Percentiles rank a stretch among this genome's conserved stretches.
These are phyloP conservation scores for Engraulis encrasicolus DNA, from an alignment of 2,113 vertebrate species.

Conservation along the genomic window DNA sequence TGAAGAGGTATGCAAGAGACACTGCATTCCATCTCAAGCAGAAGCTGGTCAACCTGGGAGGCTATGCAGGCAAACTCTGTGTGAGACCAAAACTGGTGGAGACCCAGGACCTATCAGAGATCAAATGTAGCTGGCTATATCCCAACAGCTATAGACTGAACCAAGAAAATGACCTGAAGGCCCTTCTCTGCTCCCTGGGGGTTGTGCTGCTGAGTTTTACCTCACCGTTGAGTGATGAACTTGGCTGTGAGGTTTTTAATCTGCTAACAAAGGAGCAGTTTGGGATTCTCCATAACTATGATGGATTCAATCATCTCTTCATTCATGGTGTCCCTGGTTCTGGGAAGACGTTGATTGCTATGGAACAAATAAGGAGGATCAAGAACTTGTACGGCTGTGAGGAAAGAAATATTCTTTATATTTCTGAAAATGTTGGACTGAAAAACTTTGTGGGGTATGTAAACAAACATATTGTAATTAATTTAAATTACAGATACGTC, in stretches of 20 bases:
- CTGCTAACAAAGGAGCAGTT: slow-evolving; percentile 67
- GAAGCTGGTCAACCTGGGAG: slow-evolving; percentile 65
- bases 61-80: slow-evolving; percentile 64
- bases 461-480: background rate
- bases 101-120: background rate
- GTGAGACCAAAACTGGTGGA: slow-evolving; percentile 32
- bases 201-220: slow-evolving; percentile 52
- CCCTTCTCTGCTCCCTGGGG: slow-evolving; percentile 55
- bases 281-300: slow-evolving; percentile 49
- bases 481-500: background rate
- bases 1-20: slow-evolving; percentile 42
- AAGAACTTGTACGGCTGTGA: slow-evolving; percentile 50
- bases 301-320: slow-evolving; percentile 54
- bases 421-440: slow-evolving; percentile 68
- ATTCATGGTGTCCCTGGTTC: slow-evolving; percentile 70
- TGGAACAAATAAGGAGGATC: slow-evolving; percentile 66
- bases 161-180: slow-evolving; percentile 22
- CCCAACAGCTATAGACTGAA: slow-evolving; percentile 52
- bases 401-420: slow-evolving; percentile 56
- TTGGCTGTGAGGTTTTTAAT: slow-evolving; percentile 65
- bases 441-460: slow-evolving; percentile 56
- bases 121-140: slow-evolving; percentile 33
- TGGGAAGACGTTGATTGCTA: slow-evolving; percentile 70
- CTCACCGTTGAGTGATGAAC: slow-evolving; percentile 59
- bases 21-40: slow-evolving; percentile 62